phyloP scores from a whole-genome alignment of 2,797 vertebrate species.

The Carcharodon carcharias region DNA sequence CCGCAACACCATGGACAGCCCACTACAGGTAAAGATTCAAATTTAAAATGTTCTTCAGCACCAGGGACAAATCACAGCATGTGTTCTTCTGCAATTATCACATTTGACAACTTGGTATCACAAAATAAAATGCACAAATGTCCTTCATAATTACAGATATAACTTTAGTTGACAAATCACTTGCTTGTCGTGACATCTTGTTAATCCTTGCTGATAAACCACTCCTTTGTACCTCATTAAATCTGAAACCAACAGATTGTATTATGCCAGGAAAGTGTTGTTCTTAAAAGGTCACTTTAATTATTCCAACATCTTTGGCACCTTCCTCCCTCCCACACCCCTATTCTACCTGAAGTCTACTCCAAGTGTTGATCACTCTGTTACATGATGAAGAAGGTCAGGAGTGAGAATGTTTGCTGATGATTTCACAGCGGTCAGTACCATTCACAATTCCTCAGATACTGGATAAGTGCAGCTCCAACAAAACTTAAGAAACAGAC shows the following conservation, averaged over 20 bases:
- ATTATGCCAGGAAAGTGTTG: not conserved
- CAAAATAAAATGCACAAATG: not conserved
- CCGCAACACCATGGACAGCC: not conserved
- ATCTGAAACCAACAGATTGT: not conserved
- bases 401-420: no score
- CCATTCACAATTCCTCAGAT: not conserved
- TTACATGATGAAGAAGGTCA: not conserved
- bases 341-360: not conserved
- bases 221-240: not conserved
- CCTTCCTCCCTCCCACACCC: no score
- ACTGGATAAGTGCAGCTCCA: not conserved
- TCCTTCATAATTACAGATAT: not conserved
- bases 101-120: not conserved
- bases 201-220: conserved; percentile 27
- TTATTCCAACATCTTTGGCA: not conserved
- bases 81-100: conserved; percentile 18
- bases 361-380: not conserved
- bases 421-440: not conserved
- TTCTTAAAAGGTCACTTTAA: not conserved
- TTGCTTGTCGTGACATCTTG: conserved; percentile 6
- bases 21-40: conserved; percentile 18
- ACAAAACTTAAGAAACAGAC: not conserved
- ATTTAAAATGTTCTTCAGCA: conserved; percentile 32
- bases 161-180: not conserved
- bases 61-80: not conserved